Evolutionary conservation across 2,888 invertebrate species (phyloP).

Genomic region (Tenthredo notha): DNA sequence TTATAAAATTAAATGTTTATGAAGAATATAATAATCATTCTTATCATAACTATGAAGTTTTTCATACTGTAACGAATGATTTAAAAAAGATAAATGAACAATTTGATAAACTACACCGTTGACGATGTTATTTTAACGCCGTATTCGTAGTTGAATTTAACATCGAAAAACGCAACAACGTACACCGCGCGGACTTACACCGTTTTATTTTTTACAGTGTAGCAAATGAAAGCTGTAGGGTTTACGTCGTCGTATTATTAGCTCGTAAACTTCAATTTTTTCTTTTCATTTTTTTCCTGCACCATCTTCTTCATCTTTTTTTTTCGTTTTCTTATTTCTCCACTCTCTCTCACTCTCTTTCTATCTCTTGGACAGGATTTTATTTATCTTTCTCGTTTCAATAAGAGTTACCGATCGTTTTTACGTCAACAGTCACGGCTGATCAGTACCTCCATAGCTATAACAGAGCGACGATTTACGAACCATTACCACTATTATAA

Average conservation of each 20-base stretch:
- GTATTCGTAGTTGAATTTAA: too few relatives aligned
- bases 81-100: too few relatives aligned
- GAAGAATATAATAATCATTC: too few relatives aligned
- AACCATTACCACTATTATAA: neutral
- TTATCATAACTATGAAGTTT: too few relatives aligned
- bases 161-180: too few relatives aligned
- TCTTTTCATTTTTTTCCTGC: neutral
- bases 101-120: too few relatives aligned
- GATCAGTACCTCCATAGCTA: neutral
- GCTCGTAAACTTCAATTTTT: slow-evolving; percentile 42
- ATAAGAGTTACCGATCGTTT: slow-evolving; percentile 20
- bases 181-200: too few relatives aligned
- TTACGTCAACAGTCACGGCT: neutral
- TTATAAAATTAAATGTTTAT: too few relatives aligned
- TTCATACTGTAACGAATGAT: too few relatives aligned
- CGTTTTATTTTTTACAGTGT: too few relatives aligned
- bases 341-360: neutral
- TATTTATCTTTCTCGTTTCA: neutral
- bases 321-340: neutral
- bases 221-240: slow-evolving; percentile 17
- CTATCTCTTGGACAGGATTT: neutral
- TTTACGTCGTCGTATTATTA: slow-evolving; percentile 28
- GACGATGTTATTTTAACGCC: too few relatives aligned
- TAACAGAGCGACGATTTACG: slow-evolving; percentile 6
- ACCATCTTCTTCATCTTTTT: neutral